Conservation (phyloP, 2,113 vertebrate genomes). For the Vulpes vulpes region DNA sequence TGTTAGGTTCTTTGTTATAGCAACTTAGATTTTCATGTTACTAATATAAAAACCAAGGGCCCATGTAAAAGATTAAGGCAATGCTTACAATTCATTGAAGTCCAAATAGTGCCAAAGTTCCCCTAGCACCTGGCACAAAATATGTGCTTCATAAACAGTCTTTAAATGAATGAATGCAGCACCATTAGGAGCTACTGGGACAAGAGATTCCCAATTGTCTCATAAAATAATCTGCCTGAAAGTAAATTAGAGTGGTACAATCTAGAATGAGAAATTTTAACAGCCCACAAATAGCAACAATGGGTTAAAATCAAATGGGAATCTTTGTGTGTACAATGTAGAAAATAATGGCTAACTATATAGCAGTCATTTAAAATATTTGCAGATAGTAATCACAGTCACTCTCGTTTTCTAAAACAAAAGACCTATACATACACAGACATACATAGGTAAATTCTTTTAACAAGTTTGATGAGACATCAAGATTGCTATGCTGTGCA, state of each 20-base stretch:
- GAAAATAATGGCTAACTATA: constrained; percentile 61
- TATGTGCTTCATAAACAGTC: not conserved
- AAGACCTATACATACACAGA: constrained; percentile 51
- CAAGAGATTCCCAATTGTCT: not conserved
- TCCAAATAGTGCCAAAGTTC: not conserved
- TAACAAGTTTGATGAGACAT: constrained; percentile 60
- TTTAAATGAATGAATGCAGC: not conserved
- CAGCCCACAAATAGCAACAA: not conserved
- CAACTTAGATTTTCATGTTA: not conserved
- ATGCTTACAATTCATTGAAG: not conserved
- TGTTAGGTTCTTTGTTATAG: not conserved
- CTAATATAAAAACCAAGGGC: not conserved
- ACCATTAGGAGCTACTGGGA: not conserved
- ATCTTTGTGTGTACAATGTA: not conserved
- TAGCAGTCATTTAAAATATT: constrained; percentile 37
- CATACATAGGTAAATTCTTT: constrained; percentile 60
- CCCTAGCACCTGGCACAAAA: not conserved
- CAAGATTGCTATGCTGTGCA: not conserved
- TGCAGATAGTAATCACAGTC: constrained; percentile 52
- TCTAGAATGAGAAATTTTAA: not conserved
- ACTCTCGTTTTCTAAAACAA: constrained; percentile 73
- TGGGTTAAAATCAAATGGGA: constrained; percentile 30
- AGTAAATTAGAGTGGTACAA: not conserved
- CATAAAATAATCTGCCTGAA: not conserved
- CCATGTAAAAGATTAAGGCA: not conserved